phyloP scores from a whole-genome alignment of 2,113 vertebrate genomes.

The Engystomops pustulosus region DNA sequence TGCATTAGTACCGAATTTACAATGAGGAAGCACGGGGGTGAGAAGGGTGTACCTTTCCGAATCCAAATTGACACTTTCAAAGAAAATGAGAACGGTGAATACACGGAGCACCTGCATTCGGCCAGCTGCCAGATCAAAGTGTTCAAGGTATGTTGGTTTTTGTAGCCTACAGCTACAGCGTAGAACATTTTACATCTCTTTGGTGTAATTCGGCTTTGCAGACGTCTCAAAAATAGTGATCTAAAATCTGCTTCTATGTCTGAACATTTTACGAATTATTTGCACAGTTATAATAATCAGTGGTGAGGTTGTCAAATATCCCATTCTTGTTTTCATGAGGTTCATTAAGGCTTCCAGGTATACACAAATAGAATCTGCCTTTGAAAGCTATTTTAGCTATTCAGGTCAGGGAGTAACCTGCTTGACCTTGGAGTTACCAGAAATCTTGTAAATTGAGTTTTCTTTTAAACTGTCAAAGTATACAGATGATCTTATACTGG shows the following conservation, averaged over 20 bases:
- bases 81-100: constrained; percentile 89
- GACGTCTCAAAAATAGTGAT: not conserved
- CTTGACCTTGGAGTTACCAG: too few relatives aligned
- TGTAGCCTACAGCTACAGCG: not conserved
- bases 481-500: too few relatives aligned
- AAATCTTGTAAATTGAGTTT: too few relatives aligned
- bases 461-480: too few relatives aligned
- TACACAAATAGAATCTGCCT: too few relatives aligned
- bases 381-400: too few relatives aligned
- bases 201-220: not conserved
- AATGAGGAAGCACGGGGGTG: constrained; percentile 95
- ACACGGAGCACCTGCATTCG: constrained; percentile 94
- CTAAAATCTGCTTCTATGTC: not conserved
- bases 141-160: constrained; percentile 85
- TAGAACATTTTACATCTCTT: not conserved
- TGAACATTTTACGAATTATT: not conserved
- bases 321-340: not conserved
- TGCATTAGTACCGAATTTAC: constrained; percentile 99
- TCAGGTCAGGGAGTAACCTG: too few relatives aligned
- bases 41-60: constrained; percentile 96
- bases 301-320: not conserved
- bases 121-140: constrained; percentile 99
- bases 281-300: not conserved
- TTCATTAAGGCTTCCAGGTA: not conserved
- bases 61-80: constrained; percentile 97